Evolutionary conservation across 2,888 invertebrate genomes (phyloP).

Genomic region (Xanthia togata): DNA sequence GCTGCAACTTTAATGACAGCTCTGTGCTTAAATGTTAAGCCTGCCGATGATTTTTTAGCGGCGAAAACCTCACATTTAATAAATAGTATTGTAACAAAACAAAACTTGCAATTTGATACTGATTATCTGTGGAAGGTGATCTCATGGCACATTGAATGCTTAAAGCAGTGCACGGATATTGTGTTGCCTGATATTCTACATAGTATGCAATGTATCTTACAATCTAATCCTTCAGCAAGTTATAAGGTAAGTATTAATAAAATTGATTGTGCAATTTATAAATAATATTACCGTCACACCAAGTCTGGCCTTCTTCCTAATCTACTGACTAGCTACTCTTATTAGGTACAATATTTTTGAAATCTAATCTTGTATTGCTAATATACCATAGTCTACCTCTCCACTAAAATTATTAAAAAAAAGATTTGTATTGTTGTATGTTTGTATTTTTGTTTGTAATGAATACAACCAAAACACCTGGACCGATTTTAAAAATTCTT

Average conservation of each 20-base stretch:
- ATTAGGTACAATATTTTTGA: not conserved
- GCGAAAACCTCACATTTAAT: conserved; percentile 91
- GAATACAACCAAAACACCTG: too few relatives aligned
- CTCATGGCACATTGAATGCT: conserved; percentile 85
- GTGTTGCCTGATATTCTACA: conserved; percentile 85
- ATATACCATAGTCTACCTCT: too few relatives aligned
- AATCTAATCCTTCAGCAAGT: conserved; percentile 74
- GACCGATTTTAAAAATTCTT: too few relatives aligned
- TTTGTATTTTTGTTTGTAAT: too few relatives aligned
- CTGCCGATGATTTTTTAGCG: conserved; percentile 88
- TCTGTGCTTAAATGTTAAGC: conserved; percentile 80
- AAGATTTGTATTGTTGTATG: too few relatives aligned
- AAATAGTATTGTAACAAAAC: conserved; percentile 88
- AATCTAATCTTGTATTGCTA: not conserved
- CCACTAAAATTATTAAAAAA: too few relatives aligned
- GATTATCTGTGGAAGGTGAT: conserved; percentile 80
- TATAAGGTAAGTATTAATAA: conserved; percentile 72
- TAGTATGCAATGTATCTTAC: conserved; percentile 83
- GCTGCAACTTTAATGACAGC: conserved; percentile 78
- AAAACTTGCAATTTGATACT: conserved; percentile 84
- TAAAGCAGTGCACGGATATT: conserved; percentile 82
- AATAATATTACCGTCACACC: not conserved
- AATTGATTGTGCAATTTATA: not conserved
- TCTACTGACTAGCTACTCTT: not conserved
- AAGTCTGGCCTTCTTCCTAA: not conserved